A percentile compares a stretch with the other conserved stretches of the same genome.
Conservation (phyloP, 1,140 invertebrate species). For the Drosophila lowei region DNA sequence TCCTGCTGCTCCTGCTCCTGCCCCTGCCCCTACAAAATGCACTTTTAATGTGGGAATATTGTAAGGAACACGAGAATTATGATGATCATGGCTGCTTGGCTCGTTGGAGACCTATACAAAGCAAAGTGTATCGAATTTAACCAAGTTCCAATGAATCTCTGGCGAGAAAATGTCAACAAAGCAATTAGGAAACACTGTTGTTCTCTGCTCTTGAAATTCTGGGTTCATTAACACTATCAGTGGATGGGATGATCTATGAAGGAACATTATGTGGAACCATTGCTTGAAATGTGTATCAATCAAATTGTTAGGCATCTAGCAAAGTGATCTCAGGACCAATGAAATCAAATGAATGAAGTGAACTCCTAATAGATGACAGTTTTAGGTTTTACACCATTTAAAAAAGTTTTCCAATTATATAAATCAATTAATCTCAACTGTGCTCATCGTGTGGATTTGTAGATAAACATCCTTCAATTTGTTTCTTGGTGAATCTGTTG, state of each 20-base stretch:
- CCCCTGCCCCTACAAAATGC: constrained; percentile 26
- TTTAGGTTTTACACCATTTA: too few species aligned
- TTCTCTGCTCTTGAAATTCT: constrained; percentile 8
- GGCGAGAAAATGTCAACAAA: constrained; percentile 31
- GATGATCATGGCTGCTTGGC: constrained; percentile 7
- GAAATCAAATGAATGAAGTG: neutral
- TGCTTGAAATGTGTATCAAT: constrained; percentile 5
- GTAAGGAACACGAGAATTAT: constrained; percentile 40
- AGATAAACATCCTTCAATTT: too few species aligned
- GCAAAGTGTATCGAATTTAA: constrained; percentile 38
- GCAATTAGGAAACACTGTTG: constrained; percentile 11
- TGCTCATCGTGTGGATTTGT: too few species aligned
- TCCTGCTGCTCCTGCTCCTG: constrained; percentile 49
- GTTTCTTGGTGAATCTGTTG: too few species aligned
- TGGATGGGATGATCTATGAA: constrained; percentile 10
- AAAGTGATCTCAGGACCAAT: neutral
- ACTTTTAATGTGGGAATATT: constrained; percentile 75
- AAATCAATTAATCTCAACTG: too few species aligned
- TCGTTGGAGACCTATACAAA: neutral
- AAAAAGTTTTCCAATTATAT: too few species aligned
- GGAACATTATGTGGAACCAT: constrained; percentile 22
- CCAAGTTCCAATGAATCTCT: constrained; percentile 28
- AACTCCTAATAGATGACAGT: too few species aligned
- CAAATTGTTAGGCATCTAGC: neutral
- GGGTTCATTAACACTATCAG: constrained; percentile 34